Evolutionary conservation across 2,113 vertebrate species (phyloP).

Genomic region (Lycocorax pyrrhopterus): DNA sequence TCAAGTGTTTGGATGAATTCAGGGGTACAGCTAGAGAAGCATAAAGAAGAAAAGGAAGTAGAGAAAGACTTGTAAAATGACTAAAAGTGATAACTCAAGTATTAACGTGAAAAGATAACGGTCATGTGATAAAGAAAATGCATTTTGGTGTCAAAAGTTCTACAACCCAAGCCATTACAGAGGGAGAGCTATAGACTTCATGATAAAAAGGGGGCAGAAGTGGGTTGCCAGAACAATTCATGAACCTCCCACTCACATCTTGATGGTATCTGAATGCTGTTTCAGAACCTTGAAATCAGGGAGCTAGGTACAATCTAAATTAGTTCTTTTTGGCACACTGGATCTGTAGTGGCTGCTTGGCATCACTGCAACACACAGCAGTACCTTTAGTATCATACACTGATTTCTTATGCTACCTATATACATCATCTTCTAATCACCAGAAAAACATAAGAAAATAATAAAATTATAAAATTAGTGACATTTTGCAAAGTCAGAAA

Average conservation of each 20-base stretch:
- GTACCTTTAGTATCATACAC: background rate
- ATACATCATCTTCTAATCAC: background rate
- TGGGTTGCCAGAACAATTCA: background rate
- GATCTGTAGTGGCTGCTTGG: background rate
- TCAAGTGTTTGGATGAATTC: background rate
- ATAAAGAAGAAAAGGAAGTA: background rate
- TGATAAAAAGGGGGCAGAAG: background rate
- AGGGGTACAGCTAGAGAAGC: background rate
- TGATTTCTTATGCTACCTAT: background rate
- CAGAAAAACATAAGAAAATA: background rate
- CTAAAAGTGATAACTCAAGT: background rate
- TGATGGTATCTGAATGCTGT: background rate
- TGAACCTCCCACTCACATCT: background rate
- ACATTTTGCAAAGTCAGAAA: background rate
- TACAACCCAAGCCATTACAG: background rate
- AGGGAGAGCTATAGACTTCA: background rate
- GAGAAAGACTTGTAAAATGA: background rate
- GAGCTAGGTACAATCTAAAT: background rate
- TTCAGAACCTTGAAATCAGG: background rate
- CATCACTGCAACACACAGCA: background rate
- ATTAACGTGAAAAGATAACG: background rate
- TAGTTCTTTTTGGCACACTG: background rate
- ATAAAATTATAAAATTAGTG: background rate
- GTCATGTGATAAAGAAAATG: background rate
- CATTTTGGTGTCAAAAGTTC: background rate